Conservation (phyloP, 1,140 invertebrate genomes). For the Physella acuta region DNA sequence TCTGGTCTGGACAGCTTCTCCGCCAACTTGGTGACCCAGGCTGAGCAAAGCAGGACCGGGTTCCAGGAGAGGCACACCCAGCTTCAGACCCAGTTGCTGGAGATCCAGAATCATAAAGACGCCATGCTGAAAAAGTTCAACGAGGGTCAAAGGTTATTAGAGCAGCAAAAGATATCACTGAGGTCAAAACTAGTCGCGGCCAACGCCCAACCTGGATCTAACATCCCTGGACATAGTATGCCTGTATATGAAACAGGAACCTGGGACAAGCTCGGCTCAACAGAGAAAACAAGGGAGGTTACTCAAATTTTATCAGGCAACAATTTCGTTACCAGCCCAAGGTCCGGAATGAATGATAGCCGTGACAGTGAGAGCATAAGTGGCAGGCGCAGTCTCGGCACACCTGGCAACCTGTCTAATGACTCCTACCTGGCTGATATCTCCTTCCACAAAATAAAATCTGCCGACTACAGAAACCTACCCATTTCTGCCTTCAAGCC, state of each 20-base stretch:
- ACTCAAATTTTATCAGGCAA: too few species aligned
- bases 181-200: constrained; percentile 28
- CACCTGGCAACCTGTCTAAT: neutral
- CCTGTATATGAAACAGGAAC: neutral
- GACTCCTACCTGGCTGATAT: constrained; percentile 23
- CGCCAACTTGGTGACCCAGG: constrained; percentile 32
- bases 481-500: constrained; percentile 4
- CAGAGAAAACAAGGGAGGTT: too few species aligned
- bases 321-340: neutral
- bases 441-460: constrained; percentile 14
- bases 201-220: neutral
- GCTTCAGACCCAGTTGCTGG: constrained; percentile 40
- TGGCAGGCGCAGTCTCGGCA: constrained; percentile 10
- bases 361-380: neutral
- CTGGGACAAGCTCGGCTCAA: neutral
- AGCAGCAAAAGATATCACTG: constrained; percentile 31
- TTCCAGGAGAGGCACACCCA: constrained; percentile 42
- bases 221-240: neutral
- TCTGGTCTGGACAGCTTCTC: constrained; percentile 9
- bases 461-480: neutral
- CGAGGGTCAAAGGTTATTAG: constrained; percentile 31
- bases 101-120: constrained; percentile 49
- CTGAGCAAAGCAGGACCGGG: constrained; percentile 31
- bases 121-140: constrained; percentile 44
- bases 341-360: neutral